These are phyloP conservation scores for Amyelois transitella DNA, from an alignment of 1,140 invertebrate species.

Conservation along the genomic window DNA sequence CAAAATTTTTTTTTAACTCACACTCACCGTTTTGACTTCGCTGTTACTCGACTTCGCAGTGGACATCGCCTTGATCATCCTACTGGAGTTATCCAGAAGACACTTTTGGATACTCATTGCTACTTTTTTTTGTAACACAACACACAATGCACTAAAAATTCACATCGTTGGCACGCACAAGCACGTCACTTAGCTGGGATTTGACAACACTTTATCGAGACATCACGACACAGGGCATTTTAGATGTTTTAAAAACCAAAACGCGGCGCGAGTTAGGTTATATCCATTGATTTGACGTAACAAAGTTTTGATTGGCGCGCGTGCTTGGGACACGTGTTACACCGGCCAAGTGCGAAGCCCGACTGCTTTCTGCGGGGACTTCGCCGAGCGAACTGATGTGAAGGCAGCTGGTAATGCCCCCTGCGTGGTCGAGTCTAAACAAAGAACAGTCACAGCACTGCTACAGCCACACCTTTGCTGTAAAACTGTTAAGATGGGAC, in stretches of 20 bases:
- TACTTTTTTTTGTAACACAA: slow-evolving; percentile 35
- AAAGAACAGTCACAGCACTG: slow-evolving; percentile 19
- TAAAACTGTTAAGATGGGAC: slow-evolving; percentile 13
- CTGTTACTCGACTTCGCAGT: slow-evolving; percentile 56
- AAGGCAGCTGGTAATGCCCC: slow-evolving; percentile 30
- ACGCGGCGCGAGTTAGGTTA: slow-evolving; percentile 62
- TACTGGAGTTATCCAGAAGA: slow-evolving; percentile 67
- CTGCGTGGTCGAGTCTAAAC: slow-evolving; percentile 20
- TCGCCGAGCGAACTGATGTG: slow-evolving; percentile 11
- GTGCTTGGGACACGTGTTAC: slow-evolving; percentile 22
- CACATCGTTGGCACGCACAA: slow-evolving; percentile 42
- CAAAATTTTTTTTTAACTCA: slow-evolving; percentile 4
- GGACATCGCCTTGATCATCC: slow-evolving; percentile 71
- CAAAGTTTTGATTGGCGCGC: slow-evolving; percentile 48
- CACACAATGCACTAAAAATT: slow-evolving; percentile 37
- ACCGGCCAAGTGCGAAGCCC: slow-evolving; percentile 21
- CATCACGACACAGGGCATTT: slow-evolving; percentile 28
- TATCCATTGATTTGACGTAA: slow-evolving; percentile 72
- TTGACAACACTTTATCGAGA: slow-evolving; percentile 30
- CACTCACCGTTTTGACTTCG: slow-evolving; percentile 64
- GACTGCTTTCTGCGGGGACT: slow-evolving; percentile 44
- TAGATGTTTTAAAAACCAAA: slow-evolving; percentile 22
- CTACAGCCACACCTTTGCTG: slow-evolving; percentile 16
- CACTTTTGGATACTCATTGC: slow-evolving; percentile 71
- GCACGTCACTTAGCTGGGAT: slow-evolving; percentile 39